Conservation (phyloP, 1,140 invertebrate species). For the Papilio dardanus region DNA sequence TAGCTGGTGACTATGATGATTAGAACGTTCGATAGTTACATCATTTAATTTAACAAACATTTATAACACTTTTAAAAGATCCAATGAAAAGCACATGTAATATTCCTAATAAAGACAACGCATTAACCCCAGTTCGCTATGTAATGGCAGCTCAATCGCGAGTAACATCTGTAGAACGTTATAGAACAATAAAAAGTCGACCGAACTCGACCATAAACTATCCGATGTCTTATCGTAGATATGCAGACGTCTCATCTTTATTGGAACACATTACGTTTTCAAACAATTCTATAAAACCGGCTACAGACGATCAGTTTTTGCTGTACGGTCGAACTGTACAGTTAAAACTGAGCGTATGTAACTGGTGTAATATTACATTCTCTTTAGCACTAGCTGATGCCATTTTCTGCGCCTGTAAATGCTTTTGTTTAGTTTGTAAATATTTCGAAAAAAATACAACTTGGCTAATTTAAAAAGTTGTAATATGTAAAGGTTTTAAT, state of each 20-base stretch:
- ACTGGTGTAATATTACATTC: not conserved
- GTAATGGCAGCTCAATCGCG: constrained; percentile 18
- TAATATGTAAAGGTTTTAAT: not conserved
- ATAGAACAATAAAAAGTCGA: constrained; percentile 24
- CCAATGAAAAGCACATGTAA: not conserved
- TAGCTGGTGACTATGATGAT: too few relatives aligned
- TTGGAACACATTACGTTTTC: not conserved
- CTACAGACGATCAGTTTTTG: too few relatives aligned
- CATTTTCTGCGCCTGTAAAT: not conserved
- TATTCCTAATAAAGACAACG: not conserved
- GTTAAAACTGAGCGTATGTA: too few relatives aligned
- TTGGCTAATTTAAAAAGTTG: too few relatives aligned
- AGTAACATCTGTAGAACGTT: constrained; percentile 16
- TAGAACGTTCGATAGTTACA: too few relatives aligned
- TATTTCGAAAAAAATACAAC: too few relatives aligned
- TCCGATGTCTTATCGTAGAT: constrained; percentile 21
- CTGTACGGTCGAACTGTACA: too few relatives aligned
- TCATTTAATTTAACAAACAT: not conserved
- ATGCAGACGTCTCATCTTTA: not conserved
- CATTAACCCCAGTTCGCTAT: constrained; percentile 5
- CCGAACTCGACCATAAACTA: constrained; percentile 9
- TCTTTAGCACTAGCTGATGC: not conserved
- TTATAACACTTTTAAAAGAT: not conserved
- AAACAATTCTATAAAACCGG: constrained; percentile 1
- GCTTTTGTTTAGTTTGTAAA: too few relatives aligned